Base-by-base conservation (phyloP, 2,888 invertebrate genomes). In the Acholoe squamosa region DNA sequence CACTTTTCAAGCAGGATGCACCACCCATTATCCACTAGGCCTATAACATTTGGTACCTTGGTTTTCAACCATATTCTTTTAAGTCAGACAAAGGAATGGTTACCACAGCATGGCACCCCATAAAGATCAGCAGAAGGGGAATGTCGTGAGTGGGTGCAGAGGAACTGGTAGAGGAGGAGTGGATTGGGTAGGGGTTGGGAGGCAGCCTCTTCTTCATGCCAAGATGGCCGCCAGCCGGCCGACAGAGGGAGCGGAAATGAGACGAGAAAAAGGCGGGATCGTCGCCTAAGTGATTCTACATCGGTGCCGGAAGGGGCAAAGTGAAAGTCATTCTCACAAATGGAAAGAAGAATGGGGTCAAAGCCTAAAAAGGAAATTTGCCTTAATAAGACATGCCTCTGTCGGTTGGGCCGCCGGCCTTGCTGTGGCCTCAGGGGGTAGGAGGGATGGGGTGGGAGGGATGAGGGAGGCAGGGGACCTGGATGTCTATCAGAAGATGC, bases 291-390 rank as follows among this genome's bases (percentile, higher is more conserved):
- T 80, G 80, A 80, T 80, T 80, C 80, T 43, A 33, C 80, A 80
- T 80, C 19, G 80, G 34, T 43, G 80, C 80, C 80, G 80, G 80
- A 80, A 80, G 80, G 80, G 33, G 34, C 80, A 33, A 80, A 80
- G 80, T 80, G 43, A 43, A 80, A 80, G 80, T 43, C 80, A 80
- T 80, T 80, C 80, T 43, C 80, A 14, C 80, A 80, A 80, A 80
- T 80, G 80, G 80, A 80, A 43, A 33, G 80, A 80, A 80, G 80
- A 80, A 80, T 80, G 80, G 43, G 80, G 80, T 80, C 80, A 80
- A 16, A 43, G 43, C 33, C 80, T 80, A 80, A 80, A 80, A 80
- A 80, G 80, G 80, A 80, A 80, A 80, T 80, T 80, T 80, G 80
- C 80, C 80, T 80, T 80, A 80, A 80, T 80, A 80, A 80, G 80